Evolutionary conservation across 2,797 vertebrate genomes (phyloP), one percentile per base, ranked within the genome.

Genomic region (Melanotaenia nigrans): DNA sequence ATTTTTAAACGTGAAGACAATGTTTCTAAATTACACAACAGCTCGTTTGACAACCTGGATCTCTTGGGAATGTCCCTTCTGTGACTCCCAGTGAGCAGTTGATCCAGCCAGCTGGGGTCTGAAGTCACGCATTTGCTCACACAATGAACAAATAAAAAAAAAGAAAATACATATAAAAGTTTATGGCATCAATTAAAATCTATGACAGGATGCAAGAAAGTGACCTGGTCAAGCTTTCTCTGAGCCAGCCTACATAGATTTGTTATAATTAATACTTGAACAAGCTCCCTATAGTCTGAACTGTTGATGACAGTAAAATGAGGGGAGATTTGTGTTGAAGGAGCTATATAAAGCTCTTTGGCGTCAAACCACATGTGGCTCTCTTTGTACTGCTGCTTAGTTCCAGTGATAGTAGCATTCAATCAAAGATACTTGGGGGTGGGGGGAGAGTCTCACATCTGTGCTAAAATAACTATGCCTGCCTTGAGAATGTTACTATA

Each of bases 51-150:
- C 71, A 83, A 78, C 62, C 67, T 74, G 28, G 57, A 60, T 85
- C 92, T 70, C 79, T 30, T 62, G 91, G 85, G 92, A 90, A 71
- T 13, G 70, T 84, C 85, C 69, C 88, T 68, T 82, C 81, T 89
- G 86, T 61, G 79, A 78, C 54, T 81, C 82, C 70, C 59, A 62
- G 83, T 62, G 81, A 87, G 82, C 85, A 74, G 71, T 77, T 65
- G 53, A 82, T 80, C 38, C 22, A 54, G 86, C 89, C 92, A 93
- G 89, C 89, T 94, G 92, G 25, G 90, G 78, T 55, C 85, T 71
- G 42, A 56, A 79, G 59, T 76, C 68, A 79, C 73, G 77, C 75
- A 65, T 73, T 82, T 83, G 61, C 68, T 86, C 78, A 71, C 68
- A 78, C 71, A 72, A 83, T 78, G 35, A 61, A 35, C 81, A 85